Evolutionary conservation across 2,113 vertebrate species (phyloP).

Genomic region (Podarcis raffonei): DNA sequence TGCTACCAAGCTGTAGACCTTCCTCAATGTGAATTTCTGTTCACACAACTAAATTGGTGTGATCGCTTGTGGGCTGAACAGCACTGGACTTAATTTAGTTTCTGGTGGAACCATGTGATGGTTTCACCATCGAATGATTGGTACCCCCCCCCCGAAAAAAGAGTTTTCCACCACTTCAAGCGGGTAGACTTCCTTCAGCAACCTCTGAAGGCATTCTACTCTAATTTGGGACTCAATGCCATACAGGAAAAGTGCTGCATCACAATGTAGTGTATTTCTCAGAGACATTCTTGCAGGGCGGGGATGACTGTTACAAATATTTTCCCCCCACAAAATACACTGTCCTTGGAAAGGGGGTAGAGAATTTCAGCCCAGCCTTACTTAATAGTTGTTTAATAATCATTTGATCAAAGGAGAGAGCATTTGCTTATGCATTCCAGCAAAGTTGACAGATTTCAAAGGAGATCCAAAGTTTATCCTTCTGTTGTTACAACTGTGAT

Average conservation of each 20-base stretch:
- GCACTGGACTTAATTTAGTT: background rate
- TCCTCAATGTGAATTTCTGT: background rate
- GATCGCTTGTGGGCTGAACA: background rate
- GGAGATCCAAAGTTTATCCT: background rate
- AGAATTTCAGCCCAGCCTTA: background rate
- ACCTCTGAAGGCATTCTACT: too few relatives aligned
- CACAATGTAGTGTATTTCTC: too few relatives aligned
- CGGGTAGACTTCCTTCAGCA: too few relatives aligned
- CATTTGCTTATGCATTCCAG: background rate
- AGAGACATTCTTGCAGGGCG: too few relatives aligned
- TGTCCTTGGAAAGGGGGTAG: background rate
- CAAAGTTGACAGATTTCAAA: background rate
- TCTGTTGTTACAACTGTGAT: slow-evolving; percentile 34
- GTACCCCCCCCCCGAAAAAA: too few relatives aligned
- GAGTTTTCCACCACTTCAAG: too few relatives aligned
- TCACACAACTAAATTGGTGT: background rate
- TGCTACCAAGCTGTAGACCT: background rate
- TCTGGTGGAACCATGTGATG: background rate
- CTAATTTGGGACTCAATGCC: too few relatives aligned
- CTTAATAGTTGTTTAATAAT: background rate
- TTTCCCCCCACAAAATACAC: too few relatives aligned
- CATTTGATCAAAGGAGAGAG: background rate
- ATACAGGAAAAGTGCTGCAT: too few relatives aligned
- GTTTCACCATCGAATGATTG: background rate
- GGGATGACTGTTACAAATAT: too few relatives aligned